Evolutionary conservation across 2,888 invertebrate species (phyloP).

Genomic region (Macaria notata): DNA sequence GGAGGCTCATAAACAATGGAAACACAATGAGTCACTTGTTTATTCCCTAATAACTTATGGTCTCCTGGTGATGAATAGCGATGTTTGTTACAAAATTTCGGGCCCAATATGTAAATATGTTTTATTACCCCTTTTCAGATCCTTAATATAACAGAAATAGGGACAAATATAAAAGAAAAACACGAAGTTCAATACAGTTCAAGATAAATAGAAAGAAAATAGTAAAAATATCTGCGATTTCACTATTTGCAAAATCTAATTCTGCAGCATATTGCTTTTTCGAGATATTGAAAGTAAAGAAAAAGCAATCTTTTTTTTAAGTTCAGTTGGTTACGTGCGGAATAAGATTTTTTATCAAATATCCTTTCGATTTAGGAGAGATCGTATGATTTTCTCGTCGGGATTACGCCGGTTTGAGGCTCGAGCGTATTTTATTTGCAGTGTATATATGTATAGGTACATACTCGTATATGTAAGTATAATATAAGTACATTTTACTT

Average conservation of each 20-base stretch:
- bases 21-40: slow-evolving; percentile 22
- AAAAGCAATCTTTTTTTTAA: slow-evolving; percentile 28
- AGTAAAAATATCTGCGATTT: slow-evolving; percentile 19
- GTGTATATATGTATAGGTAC: neutral
- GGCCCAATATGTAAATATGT: slow-evolving; percentile 22
- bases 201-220: slow-evolving; percentile 2
- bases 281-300: slow-evolving; percentile 22
- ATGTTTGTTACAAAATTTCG: slow-evolving; percentile 31
- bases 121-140: slow-evolving; percentile 21
- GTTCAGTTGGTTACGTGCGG: slow-evolving; percentile 27
- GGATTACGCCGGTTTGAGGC: slow-evolving; percentile 17
- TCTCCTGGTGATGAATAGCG: slow-evolving; percentile 26
- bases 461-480: no score
- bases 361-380: slow-evolving; percentile 23
- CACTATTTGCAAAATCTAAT: slow-evolving; percentile 30
- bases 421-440: slow-evolving; percentile 12
- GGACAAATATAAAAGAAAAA: slow-evolving; percentile 5
- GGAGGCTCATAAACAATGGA: no score
- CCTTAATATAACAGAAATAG: slow-evolving; percentile 10
- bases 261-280: slow-evolving; percentile 24
- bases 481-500: no score
- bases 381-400: slow-evolving; percentile 27
- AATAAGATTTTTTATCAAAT: slow-evolving; percentile 34
- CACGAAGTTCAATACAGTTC: slow-evolving; percentile 1
- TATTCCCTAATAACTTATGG: slow-evolving; percentile 28